Conservation (phyloP, 2,797 vertebrate genomes). For the Xiphophorus birchmanni region DNA sequence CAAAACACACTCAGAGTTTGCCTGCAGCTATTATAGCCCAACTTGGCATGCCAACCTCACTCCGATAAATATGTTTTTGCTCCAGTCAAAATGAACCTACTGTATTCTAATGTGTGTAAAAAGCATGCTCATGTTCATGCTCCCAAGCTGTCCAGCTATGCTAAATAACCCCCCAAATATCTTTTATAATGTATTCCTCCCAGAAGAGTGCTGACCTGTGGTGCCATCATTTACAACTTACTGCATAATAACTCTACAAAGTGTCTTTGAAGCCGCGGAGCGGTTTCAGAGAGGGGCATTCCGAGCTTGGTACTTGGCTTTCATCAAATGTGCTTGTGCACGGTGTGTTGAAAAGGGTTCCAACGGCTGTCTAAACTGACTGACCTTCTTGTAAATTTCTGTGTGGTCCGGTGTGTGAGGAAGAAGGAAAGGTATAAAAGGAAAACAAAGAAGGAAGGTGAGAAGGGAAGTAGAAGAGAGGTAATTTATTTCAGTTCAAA, state of each 20-base stretch:
- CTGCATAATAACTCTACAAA: constrained; percentile 63
- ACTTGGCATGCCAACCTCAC: constrained; percentile 51
- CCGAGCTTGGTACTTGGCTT: constrained; percentile 43
- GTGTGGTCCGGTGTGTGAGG: constrained; percentile 36
- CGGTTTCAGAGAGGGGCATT: constrained; percentile 37
- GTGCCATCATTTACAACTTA: constrained; percentile 72
- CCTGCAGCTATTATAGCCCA: constrained; percentile 53
- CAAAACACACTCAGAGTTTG: constrained; percentile 47
- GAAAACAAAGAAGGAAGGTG: constrained; percentile 38
- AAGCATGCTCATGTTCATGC: constrained; percentile 61
- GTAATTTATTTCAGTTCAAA: constrained; percentile 56
- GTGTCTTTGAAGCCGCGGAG: constrained; percentile 44
- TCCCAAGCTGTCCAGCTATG: constrained; percentile 54
- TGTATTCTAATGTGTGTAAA: constrained; percentile 78
- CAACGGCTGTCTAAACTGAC: constrained; percentile 50
- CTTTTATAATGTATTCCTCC: constrained; percentile 62
- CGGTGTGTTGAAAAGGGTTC: constrained; percentile 34
- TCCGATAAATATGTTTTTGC: constrained; percentile 38
- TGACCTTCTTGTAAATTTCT: constrained; percentile 46
- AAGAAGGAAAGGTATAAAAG: constrained; percentile 44
- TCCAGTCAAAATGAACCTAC: constrained; percentile 65
- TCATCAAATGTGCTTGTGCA: constrained; percentile 43
- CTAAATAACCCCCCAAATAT: constrained; percentile 65
- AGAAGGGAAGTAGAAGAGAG: constrained; percentile 21
- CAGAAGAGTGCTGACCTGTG: constrained; percentile 59